Evolutionary conservation across 1,140 invertebrate species (phyloP).

Genomic region (Spodoptera litura): DNA sequence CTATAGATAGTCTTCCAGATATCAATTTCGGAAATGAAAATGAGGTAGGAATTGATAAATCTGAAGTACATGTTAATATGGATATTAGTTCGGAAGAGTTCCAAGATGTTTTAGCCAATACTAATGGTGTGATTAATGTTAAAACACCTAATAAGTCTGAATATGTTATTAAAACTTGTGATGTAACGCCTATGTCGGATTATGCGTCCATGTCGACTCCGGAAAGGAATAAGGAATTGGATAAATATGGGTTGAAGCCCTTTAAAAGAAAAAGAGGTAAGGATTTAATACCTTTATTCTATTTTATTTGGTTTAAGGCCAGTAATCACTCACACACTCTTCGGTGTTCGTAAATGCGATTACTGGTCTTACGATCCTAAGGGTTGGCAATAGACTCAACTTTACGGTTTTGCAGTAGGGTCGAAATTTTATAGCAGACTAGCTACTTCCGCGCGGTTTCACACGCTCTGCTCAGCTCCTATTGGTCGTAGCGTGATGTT

Average conservation of each 20-base stretch:
- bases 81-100: conserved; percentile 15
- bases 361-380: too few relatives aligned
- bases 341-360: too few relatives aligned
- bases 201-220: conserved; percentile 85
- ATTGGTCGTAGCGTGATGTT: too few relatives aligned
- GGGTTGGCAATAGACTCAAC: too few relatives aligned
- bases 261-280: conserved; percentile 86
- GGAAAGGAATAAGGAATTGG: conserved; percentile 83
- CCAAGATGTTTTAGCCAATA: neutral
- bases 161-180: conserved; percentile 83
- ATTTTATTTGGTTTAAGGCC: neutral
- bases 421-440: too few relatives aligned
- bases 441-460: too few relatives aligned
- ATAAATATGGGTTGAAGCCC: conserved; percentile 87
- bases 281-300: neutral
- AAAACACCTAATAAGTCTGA: conserved; percentile 71
- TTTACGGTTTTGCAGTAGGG: too few relatives aligned
- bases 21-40: neutral
- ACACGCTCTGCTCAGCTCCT: too few relatives aligned
- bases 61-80: conserved; percentile 12
- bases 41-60: neutral
- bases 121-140: conserved; percentile 41
- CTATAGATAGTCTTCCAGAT: conserved; percentile 8
- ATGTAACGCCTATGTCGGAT: conserved; percentile 86
- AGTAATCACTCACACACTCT: too few relatives aligned